A percentile compares a stretch with the other conserved stretches of the same genome.
These are phyloP conservation scores for Diadegma fenestrale DNA, from an alignment of 2,888 invertebrate species.

Conservation along the genomic window DNA sequence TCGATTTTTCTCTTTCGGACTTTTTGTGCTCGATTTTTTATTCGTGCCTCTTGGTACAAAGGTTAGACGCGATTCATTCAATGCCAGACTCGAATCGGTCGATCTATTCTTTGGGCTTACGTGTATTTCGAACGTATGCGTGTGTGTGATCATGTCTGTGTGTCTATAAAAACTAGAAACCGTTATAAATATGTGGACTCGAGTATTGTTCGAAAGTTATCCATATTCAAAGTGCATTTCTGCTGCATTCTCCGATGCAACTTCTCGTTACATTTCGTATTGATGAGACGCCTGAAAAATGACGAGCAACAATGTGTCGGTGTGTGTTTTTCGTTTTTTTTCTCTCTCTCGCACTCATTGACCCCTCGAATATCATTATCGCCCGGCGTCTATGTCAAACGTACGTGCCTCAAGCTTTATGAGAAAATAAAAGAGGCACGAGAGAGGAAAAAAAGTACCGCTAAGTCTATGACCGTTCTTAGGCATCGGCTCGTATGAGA, in stretches of 20 bases:
- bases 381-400: constrained; percentile 57
- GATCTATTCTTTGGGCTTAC: not conserved
- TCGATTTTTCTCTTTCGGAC: constrained; percentile 42
- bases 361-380: constrained; percentile 59
- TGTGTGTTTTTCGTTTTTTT: constrained; percentile 22
- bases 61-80: constrained; percentile 18
- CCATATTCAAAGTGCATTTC: constrained; percentile 54
- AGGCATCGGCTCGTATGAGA: constrained; percentile 36
- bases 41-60: constrained; percentile 21
- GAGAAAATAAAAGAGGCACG: constrained; percentile 49
- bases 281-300: constrained; percentile 61
- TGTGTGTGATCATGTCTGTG: not conserved
- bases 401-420: constrained; percentile 63
- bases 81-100: constrained; percentile 16
- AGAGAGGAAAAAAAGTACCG: constrained; percentile 60
- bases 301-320: constrained; percentile 2
- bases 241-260: constrained; percentile 38
- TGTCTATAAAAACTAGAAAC: not conserved
- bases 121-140: constrained; percentile 17
- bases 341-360: constrained; percentile 19
- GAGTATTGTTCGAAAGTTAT: not conserved
- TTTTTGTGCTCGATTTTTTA: constrained; percentile 12
- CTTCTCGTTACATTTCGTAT: constrained; percentile 48
- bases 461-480: constrained; percentile 66
- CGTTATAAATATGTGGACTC: constrained; percentile 6